Conservation (phyloP, 2,888 invertebrate genomes). For the Cetonia aurata region DNA sequence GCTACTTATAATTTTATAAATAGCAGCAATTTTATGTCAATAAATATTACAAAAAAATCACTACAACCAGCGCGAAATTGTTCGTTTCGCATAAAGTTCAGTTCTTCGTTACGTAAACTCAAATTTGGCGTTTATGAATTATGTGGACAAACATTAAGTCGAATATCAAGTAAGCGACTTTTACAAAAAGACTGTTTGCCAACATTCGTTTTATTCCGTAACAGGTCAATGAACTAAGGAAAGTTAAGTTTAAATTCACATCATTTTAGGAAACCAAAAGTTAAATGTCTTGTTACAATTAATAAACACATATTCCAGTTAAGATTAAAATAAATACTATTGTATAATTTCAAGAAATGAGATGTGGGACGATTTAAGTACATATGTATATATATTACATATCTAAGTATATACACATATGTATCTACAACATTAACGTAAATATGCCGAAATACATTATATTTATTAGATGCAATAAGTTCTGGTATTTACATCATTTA, state of each 20-base stretch:
- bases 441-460: slow-evolving; percentile 1
- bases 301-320: slow-evolving; percentile 6
- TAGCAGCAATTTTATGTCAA: slow-evolving; percentile 6
- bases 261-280: slow-evolving; percentile 18
- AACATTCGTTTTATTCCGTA: slow-evolving; percentile 24
- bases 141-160: slow-evolving; percentile 29
- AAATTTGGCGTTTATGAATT: slow-evolving; percentile 34
- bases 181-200: slow-evolving; percentile 31
- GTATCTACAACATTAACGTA: too few species aligned
- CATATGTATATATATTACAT: too few species aligned
- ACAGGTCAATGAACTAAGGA: slow-evolving; percentile 33
- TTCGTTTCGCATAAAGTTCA: not conserved
- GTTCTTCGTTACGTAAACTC: slow-evolving; percentile 17
- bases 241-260: slow-evolving; percentile 19
- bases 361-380: slow-evolving; percentile 7
- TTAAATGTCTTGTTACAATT: slow-evolving; percentile 8
- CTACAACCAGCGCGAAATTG: not conserved
- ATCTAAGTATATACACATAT: too few species aligned
- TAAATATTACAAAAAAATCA: not conserved
- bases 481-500: slow-evolving; percentile 4
- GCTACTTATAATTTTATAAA: too few species aligned
- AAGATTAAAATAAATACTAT: slow-evolving; percentile 17
- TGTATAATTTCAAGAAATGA: slow-evolving; percentile 10
- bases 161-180: slow-evolving; percentile 24
- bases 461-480: not conserved